Evolutionary conservation across 2,113 vertebrate species (phyloP).

Genomic region (Microcebus lehilahytsara): DNA sequence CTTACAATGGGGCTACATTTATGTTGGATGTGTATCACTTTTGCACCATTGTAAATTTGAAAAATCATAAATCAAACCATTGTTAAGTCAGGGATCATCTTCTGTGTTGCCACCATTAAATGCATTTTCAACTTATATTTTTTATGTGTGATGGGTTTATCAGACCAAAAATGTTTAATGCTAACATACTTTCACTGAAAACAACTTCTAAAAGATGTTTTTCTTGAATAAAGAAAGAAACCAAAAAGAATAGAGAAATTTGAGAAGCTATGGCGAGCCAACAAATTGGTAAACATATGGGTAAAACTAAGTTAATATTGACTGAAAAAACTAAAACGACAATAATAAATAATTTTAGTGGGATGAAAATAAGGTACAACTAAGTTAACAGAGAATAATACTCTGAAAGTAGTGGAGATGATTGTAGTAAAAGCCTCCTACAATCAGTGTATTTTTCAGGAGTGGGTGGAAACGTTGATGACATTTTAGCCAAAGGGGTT

Average conservation of each 20-base stretch:
- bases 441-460: background rate
- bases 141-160: background rate
- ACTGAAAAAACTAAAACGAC: background rate
- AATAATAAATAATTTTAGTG: background rate
- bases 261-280: background rate
- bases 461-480: background rate
- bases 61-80: background rate
- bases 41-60: background rate
- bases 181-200: background rate
- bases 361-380: background rate
- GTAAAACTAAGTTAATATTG: background rate
- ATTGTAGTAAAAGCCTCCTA: background rate
- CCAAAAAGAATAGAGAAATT: background rate
- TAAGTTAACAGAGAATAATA: background rate
- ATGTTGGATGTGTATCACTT: background rate
- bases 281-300: background rate
- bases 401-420: background rate
- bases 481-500: background rate
- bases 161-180: background rate
- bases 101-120: background rate
- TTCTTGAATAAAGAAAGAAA: background rate
- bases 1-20: background rate
- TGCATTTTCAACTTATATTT: background rate
- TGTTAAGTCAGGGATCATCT: background rate
- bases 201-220: background rate